Base-by-base conservation (phyloP, 2,113 vertebrate genomes). In the Struthio camelus region DNA sequence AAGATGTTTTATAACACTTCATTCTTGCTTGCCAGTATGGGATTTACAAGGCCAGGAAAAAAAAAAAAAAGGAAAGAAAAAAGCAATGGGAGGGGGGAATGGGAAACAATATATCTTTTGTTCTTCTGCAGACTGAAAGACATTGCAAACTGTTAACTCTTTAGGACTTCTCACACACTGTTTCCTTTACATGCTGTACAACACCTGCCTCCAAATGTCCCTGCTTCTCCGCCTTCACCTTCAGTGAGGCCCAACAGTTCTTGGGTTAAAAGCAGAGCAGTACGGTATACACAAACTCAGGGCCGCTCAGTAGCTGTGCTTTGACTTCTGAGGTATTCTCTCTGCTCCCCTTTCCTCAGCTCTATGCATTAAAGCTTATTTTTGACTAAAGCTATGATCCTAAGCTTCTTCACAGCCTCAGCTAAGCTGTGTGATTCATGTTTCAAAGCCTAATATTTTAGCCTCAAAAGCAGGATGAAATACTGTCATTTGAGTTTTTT, bases 401-500 rank as follows among this genome's bases (percentile, higher is more conserved):
- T 97, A 90, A 42, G 82, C 91, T 96, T 95, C 95, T 96, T 89
- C 58, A 78, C 89, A 93, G 81, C 79, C 78, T 92, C 86, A 83
- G 87, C 90, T 97, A 96, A 97, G 89, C 94, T n/a, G 22, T 80
- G 72, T 94, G 93, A 95, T 91, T 93, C 78, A 81, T 80, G 92
- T 94, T 89, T 95, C 89, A 89, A 96, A 87, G 87, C 76, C 91
- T 95, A 96, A 97, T 96, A 97, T 96, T 96, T 92, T 88, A 94
- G 73, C 80, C 87, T 71, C 77, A 92, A 96, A 97, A 92, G 80
- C 82, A 96, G 90, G 90, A 96, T 94, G 90, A 96, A 97, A 97
- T 96, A 89, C 87, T 95, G 94, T 95, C 97, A 96, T 97, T 93
- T 96, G 90, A 92, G 85, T 78, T 96, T 96, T 95, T 96, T 96